These are phyloP conservation scores for Onychomys torridus DNA, from an alignment of 2,797 vertebrate species.

Conservation along the genomic window DNA sequence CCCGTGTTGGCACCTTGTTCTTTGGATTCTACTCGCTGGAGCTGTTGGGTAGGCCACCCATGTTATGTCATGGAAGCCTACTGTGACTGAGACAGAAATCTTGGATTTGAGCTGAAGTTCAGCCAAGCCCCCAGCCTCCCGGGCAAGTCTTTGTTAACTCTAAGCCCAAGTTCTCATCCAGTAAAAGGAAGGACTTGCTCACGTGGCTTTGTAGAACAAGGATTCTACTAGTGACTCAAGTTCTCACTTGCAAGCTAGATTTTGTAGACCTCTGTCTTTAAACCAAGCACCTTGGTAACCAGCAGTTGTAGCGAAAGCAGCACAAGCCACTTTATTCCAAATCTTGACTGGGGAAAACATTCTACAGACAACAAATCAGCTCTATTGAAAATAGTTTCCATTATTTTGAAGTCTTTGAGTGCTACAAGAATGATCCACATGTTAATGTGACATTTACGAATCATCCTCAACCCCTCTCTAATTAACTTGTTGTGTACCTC, in stretches of 20 bases:
- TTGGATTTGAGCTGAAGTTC: not conserved
- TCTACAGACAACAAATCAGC: slow-evolving; percentile 46
- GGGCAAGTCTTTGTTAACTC: not conserved
- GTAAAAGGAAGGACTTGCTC: not conserved
- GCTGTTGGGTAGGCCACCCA: no score
- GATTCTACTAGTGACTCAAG: not conserved
- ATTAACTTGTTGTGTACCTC: slow-evolving; percentile 89
- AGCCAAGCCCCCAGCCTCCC: not conserved
- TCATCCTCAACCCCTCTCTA: slow-evolving; percentile 88
- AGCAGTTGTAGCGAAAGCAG: not conserved
- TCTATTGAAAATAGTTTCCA: slow-evolving; percentile 78
- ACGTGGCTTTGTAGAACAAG: not conserved
- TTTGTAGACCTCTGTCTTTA: not conserved
- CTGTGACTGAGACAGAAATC: not conserved
- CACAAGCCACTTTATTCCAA: not conserved
- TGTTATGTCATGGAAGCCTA: not conserved
- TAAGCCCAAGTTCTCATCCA: not conserved
- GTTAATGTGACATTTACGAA: slow-evolving; percentile 91
- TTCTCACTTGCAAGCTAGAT: not conserved
- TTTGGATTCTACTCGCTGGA: not conserved
- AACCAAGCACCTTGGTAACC: not conserved
- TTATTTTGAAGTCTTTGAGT: slow-evolving; percentile 81
- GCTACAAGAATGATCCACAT: slow-evolving; percentile 85
- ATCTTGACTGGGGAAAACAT: slow-evolving; percentile 52
- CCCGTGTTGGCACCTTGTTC: not conserved